Percentiles rank a stretch among this genome's conserved stretches.
These are phyloP conservation scores for Eupithecia abbreviata DNA, from an alignment of 2,888 invertebrate species.

Conservation along the genomic window DNA sequence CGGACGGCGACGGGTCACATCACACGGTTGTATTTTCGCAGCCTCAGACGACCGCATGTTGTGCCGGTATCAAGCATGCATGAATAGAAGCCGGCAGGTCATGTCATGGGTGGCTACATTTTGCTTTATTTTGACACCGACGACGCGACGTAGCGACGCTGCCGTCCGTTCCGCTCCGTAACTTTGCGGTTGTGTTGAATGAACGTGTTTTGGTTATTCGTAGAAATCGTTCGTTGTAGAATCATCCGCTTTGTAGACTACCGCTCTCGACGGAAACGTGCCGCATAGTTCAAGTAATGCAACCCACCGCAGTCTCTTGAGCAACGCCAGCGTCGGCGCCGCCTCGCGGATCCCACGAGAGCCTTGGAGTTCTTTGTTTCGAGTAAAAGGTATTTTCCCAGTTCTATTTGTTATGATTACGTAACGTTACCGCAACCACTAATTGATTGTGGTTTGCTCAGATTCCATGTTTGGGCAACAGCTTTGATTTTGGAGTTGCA, in stretches of 20 bases:
- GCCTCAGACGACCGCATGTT: slow-evolving; percentile 25
- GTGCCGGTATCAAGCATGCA: not conserved
- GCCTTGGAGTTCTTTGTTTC: slow-evolving; percentile 71
- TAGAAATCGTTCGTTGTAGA: slow-evolving; percentile 64
- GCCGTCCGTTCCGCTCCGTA: slow-evolving; percentile 61
- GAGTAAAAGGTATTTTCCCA: slow-evolving; percentile 60
- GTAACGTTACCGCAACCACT: slow-evolving; percentile 55
- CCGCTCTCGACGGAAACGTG: slow-evolving; percentile 62
- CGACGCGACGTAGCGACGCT: slow-evolving; percentile 22
- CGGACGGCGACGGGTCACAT: not conserved
- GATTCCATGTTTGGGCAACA: slow-evolving; percentile 48
- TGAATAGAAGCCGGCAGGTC: slow-evolving; percentile 29
- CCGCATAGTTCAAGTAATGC: slow-evolving; percentile 58
- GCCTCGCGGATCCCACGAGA: slow-evolving; percentile 60
- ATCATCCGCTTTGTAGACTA: slow-evolving; percentile 50
- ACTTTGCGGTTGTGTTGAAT: slow-evolving; percentile 65
- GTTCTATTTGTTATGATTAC: slow-evolving; percentile 54
- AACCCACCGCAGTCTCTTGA: slow-evolving; percentile 65
- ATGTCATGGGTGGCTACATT: slow-evolving; percentile 57
- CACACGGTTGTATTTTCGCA: slow-evolving; percentile 9
- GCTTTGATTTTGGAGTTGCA: slow-evolving; percentile 15
- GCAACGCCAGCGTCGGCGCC: slow-evolving; percentile 49
- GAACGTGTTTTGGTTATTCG: slow-evolving; percentile 67
- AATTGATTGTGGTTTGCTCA: slow-evolving; percentile 61
- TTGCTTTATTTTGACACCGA: slow-evolving; percentile 62